Evolutionary conservation across 2,797 vertebrate genomes (phyloP).

Genomic region (Amblyopsis hoosieri): DNA sequence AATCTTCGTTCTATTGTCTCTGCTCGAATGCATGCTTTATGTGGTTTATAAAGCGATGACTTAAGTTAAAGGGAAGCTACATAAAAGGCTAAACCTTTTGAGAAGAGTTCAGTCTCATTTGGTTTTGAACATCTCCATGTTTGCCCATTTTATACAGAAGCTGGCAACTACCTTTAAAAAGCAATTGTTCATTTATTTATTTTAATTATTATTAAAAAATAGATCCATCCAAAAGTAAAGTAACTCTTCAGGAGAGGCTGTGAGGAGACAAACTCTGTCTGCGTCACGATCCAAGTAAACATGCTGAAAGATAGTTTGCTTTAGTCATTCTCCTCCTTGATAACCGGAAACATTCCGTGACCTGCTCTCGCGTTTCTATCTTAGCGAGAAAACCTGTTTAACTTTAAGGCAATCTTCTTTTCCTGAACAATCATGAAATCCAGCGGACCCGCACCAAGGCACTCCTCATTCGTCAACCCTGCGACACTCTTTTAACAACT

Average conservation of each 20-base stretch:
- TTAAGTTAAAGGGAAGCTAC: slow-evolving; percentile 74
- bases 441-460: slow-evolving; percentile 73
- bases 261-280: slow-evolving; percentile 59
- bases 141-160: slow-evolving; percentile 54
- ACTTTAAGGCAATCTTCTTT: slow-evolving; percentile 74
- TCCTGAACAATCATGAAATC: slow-evolving; percentile 76
- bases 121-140: slow-evolving; percentile 41
- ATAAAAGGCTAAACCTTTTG: slow-evolving; percentile 65
- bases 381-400: slow-evolving; percentile 19
- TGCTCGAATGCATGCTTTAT: slow-evolving; percentile 60
- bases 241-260: slow-evolving; percentile 68
- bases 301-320: slow-evolving; percentile 77
- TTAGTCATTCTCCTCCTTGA: slow-evolving; percentile 26
- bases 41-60: slow-evolving; percentile 55
- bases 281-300: slow-evolving; percentile 73
- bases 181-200: slow-evolving; percentile 23
- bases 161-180: slow-evolving; percentile 72
- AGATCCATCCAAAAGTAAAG: slow-evolving; percentile 76
- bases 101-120: slow-evolving; percentile 33
- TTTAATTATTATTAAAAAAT: slow-evolving; percentile 58
- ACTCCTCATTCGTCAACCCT: slow-evolving; percentile 66
- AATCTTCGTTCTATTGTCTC: slow-evolving; percentile 45
- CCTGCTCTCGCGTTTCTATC: slow-evolving; percentile 23
- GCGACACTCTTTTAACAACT: slow-evolving; percentile 11
- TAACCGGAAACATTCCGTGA: slow-evolving; percentile 32